phyloP scores from a whole-genome alignment of 2,797 vertebrate species.

The Liasis olivaceus region DNA sequence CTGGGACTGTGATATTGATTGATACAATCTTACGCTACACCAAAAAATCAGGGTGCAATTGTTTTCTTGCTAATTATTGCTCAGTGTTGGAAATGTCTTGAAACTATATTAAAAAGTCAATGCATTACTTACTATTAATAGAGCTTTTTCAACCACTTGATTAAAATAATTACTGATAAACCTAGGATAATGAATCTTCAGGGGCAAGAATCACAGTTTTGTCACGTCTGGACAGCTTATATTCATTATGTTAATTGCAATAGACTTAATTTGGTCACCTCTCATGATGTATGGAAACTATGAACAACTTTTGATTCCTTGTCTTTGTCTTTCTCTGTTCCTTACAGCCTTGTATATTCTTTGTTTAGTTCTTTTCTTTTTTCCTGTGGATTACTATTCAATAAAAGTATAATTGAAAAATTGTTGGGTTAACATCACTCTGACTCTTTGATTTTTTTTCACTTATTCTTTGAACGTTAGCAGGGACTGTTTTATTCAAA shows the following conservation, averaged over 20 bases:
- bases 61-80: not conserved
- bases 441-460: not conserved
- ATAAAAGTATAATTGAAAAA: not conserved
- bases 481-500: not conserved
- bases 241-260: not conserved
- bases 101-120: not conserved
- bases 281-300: not conserved
- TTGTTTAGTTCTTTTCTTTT: not conserved
- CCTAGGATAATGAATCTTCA: not conserved
- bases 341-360: not conserved
- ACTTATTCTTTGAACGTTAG: not conserved
- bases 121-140: not conserved
- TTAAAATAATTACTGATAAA: not conserved
- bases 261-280: not conserved
- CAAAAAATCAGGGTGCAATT: not conserved
- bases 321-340: not conserved
- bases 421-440: not conserved
- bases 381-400: not conserved
- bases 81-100: not conserved
- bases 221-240: not conserved
- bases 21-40: not conserved
- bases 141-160: not conserved
- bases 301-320: not conserved
- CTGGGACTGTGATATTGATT: not conserved
- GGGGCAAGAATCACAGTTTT: not conserved